Percentiles rank a stretch among this genome's conserved stretches.
Conservation (phyloP, 2,113 vertebrate genomes). For the Dendrocopos noguchii region DNA sequence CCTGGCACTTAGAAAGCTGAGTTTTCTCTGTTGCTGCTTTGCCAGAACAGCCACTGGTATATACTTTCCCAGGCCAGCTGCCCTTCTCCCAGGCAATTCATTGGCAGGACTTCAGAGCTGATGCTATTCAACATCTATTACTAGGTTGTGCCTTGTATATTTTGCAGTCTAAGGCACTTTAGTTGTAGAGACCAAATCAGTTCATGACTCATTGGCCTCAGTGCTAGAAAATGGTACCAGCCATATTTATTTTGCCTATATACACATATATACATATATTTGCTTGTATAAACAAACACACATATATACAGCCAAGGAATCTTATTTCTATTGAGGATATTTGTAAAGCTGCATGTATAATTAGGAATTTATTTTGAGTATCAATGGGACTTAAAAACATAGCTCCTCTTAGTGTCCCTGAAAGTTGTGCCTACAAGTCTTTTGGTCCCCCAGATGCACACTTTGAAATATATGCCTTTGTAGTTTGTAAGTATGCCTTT, state of each 20-base stretch:
- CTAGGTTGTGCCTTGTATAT: not conserved
- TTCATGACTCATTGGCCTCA: not conserved
- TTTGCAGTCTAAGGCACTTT: not conserved
- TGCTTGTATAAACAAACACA: not conserved
- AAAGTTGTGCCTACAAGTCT: not conserved
- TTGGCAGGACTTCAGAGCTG: not conserved
- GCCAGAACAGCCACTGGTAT: not conserved
- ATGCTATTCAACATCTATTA: not conserved
- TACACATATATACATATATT: no score
- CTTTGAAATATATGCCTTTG: not conserved
- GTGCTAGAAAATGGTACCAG: not conserved
- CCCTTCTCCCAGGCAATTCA: not conserved
- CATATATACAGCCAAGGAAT: not conserved
- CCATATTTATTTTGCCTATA: not conserved
- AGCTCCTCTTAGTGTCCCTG: not conserved
- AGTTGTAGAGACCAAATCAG: not conserved
- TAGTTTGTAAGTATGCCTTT: not conserved
- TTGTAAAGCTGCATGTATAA: not conserved
- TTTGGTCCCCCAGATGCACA: not conserved
- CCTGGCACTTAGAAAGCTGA: not conserved
- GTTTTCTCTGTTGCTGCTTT: not conserved
- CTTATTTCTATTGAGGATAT: not conserved
- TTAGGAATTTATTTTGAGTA: not conserved
- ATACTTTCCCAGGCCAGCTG: not conserved
- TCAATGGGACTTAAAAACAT: rapidly evolving